Conservation (phyloP, 2,797 vertebrate genomes). For the Orestias chungarensis region DNA sequence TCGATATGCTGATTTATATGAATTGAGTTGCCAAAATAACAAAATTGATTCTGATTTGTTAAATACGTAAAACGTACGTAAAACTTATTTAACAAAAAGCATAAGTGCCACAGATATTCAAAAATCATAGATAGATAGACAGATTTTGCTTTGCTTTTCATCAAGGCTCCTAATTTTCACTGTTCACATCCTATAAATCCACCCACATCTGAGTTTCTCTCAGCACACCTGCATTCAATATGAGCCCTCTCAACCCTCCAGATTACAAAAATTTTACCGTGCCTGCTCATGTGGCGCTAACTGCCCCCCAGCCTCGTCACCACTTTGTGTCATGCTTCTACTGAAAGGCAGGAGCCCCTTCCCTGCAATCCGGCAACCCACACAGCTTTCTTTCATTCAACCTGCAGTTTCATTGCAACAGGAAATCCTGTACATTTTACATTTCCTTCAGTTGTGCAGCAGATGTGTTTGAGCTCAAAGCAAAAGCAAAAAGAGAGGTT, state of each 20-base stretch:
- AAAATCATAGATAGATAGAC: neutral
- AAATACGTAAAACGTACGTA: too few species aligned
- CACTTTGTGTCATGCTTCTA: constrained; percentile 53
- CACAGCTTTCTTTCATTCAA: constrained; percentile 62
- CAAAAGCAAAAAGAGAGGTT: constrained; percentile 34
- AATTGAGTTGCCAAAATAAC: too few species aligned
- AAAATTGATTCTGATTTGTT: neutral
- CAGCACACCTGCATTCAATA: constrained; percentile 72
- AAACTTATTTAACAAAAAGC: too few species aligned
- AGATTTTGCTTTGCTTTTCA: constrained; percentile 59
- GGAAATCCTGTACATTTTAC: constrained; percentile 81
- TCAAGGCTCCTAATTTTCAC: constrained; percentile 72
- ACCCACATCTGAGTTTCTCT: constrained; percentile 42
- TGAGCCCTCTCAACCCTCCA: constrained; percentile 54
- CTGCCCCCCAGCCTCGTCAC: constrained; percentile 31
- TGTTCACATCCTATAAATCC: constrained; percentile 56
- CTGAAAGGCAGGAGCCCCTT: constrained; percentile 61
- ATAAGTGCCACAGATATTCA: too few species aligned
- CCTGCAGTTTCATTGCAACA: constrained; percentile 72
- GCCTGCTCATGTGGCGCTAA: constrained; percentile 45
- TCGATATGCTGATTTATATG: too few species aligned
- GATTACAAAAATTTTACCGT: constrained; percentile 36
- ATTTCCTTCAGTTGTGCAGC: constrained; percentile 76
- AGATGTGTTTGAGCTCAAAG: constrained; percentile 71
- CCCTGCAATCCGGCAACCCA: constrained; percentile 33